Evolutionary conservation across 1,140 invertebrate genomes (phyloP), one percentile per base, ranked within the genome.

Genomic region (Habropoda laboriosa): DNA sequence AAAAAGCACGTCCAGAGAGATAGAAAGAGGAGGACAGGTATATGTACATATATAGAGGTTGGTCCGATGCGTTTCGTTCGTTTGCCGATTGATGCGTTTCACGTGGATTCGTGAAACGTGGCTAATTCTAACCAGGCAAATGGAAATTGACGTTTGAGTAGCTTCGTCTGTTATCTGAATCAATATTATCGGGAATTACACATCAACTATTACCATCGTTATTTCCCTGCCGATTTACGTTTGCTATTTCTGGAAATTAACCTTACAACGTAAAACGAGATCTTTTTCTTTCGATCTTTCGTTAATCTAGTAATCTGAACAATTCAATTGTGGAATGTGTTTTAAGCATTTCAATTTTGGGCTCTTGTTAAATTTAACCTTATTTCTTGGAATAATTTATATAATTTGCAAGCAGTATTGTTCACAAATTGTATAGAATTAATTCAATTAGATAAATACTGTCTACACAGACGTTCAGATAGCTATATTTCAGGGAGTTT

Each of bases 71-170:
- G 47, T 75, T 75, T 67, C 61, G 61, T 75, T 67, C 61, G 73
- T 55, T 64, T 35, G 42, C 60, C 73, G 63, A 75, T 75, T 75
- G 63, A 75, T 75, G 21, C 47, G 73, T 64, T 74, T 74, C 72
- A 51, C 72, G 45, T 12, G 38, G 63, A 68, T 67, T 35, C 73
- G 35, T n/a, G 49, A 68, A 68, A 76, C 49, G 51, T 30, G 63
- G 73, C 73, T 76, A 76, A 76, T 76, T 67, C 51, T 76, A 76
- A 76, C 73, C 73, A 68, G 35, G 27, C 63, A 57, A 68, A 76
- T 76, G 73, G 63, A 76, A 76, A 76, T 76, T 76, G 73, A 76
- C 73, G 51, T 68, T 68, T 53, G 73, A 76, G 63, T 67, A 68
- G 73, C 49, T 76, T 55, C 63, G 51, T 68, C 73, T 68, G 57